Conservation (phyloP, 2,888 invertebrate species). For the Calliopum simillimum region DNA sequence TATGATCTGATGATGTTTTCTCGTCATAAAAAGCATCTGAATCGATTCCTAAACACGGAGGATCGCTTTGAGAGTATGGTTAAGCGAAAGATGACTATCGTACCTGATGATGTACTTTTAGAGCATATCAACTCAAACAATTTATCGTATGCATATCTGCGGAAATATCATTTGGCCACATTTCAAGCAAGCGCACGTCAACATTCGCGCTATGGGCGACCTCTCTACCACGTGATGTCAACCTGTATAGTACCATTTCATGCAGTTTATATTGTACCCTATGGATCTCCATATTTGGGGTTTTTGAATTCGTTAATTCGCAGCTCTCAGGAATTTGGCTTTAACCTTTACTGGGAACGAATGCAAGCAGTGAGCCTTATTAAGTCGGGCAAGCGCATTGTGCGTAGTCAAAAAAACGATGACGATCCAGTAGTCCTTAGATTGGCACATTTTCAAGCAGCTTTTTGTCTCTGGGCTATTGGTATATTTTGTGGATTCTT, state of each 20-base stretch:
- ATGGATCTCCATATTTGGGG: constrained; percentile 72
- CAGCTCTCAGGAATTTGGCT: constrained; percentile 70
- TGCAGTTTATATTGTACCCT: constrained; percentile 71
- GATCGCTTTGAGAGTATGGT: constrained; percentile 53
- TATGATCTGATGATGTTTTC: constrained; percentile 63
- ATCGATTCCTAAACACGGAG: constrained; percentile 65
- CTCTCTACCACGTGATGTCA: constrained; percentile 68
- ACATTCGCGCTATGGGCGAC: constrained; percentile 64
- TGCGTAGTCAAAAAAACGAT: constrained; percentile 41
- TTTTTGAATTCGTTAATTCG: constrained; percentile 68
- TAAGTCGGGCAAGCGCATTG: constrained; percentile 51
- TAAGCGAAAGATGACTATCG: constrained; percentile 62
- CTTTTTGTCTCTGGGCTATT: constrained; percentile 58
- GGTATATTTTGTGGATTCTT: constrained; percentile 53
- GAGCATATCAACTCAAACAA: constrained; percentile 66
- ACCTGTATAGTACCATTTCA: constrained; percentile 72
- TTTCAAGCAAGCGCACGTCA: constrained; percentile 54
- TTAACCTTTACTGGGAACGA: constrained; percentile 66
- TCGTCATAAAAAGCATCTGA: constrained; percentile 65
- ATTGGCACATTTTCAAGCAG: constrained; percentile 60
- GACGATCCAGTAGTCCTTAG: constrained; percentile 57
- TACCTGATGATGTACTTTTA: constrained; percentile 67
- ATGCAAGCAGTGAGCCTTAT: constrained; percentile 56
- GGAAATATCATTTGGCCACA: constrained; percentile 67
- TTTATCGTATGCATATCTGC: constrained; percentile 68